Evolutionary conservation across 2,888 invertebrate genomes (phyloP), one percentile per base, ranked within the genome.

Genomic region (Halictus ligatus): DNA sequence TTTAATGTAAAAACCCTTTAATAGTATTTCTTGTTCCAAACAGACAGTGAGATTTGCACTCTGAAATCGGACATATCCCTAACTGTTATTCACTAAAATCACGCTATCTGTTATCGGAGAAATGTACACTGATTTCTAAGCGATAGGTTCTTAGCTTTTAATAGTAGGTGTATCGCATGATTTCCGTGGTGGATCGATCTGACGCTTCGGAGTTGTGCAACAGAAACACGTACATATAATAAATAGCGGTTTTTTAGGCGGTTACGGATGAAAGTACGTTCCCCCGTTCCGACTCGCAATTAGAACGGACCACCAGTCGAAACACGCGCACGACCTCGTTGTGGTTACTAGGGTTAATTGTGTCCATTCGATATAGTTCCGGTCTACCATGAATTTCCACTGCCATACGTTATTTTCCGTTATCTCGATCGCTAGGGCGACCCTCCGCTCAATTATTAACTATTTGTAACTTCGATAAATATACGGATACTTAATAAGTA

Each of bases 291-390:
- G 73, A 21, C 48, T 76, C 64, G 79, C 80, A 84, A 82, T 86
- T 89, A 80, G 82, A 72, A 76, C 75, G 71, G 74, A 73, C 78
- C 78, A 60, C 75, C 48, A 76, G 74, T 74, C 76, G 71, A 81
- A 79, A 87, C 89, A 84, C 77, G 81, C 86, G 76, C 88, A 54
- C 80, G 86, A 81, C 83, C 78, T 69, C 80, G 75, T 83, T 90
- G 89, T 74, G 87, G 90, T 86, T 78, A 58, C 78, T 75, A 73
- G 80, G 83, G 89, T 90, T 90, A 90, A 90, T 90, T 89, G 86
- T 89, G 88, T 83, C 89, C 88, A 90, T 89, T 90, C 89, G 87
- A 84, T 84, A 48, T 77, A 67, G 35, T 69, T 43, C 40, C 64
- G 71, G 67, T 87, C 75, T 60, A 80, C 90, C 84, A 88, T 86